Conservation (phyloP, 2,797 vertebrate genomes). For the Luscinia luscinia region DNA sequence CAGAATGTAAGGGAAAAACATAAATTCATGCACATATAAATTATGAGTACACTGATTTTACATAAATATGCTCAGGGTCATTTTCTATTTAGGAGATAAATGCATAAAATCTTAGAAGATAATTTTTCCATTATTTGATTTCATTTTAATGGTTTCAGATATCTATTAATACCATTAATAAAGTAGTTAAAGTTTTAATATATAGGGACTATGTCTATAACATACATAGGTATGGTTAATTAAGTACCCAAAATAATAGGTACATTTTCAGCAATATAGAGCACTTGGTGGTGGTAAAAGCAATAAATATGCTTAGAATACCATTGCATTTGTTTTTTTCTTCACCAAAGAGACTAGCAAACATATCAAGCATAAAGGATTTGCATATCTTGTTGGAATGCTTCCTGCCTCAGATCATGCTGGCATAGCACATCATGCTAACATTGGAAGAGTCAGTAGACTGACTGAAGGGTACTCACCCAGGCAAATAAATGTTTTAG, state of each 20-base stretch:
- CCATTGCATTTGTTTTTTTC: neutral
- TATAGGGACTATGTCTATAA: neutral
- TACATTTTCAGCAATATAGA: neutral
- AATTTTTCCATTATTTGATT: neutral
- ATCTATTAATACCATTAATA: neutral
- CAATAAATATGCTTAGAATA: neutral
- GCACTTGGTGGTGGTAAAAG: neutral
- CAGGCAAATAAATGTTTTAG: neutral
- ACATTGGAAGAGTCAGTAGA: neutral
- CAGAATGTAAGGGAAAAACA: neutral
- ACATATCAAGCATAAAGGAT: neutral
- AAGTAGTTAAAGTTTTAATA: neutral
- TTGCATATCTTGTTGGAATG: neutral
- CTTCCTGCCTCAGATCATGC: neutral
- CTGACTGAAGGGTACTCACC: neutral
- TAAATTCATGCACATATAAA: neutral
- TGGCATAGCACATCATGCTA: neutral
- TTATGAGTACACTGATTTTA: neutral
- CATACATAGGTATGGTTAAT: neutral
- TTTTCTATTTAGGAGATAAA: neutral
- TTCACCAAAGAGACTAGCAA: neutral
- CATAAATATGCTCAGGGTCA: neutral
- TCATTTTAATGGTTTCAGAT: neutral
- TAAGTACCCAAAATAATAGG: neutral
- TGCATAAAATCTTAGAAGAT: neutral